phyloP scores from a whole-genome alignment of 2,888 invertebrate species.

The Agrotis puta region DNA sequence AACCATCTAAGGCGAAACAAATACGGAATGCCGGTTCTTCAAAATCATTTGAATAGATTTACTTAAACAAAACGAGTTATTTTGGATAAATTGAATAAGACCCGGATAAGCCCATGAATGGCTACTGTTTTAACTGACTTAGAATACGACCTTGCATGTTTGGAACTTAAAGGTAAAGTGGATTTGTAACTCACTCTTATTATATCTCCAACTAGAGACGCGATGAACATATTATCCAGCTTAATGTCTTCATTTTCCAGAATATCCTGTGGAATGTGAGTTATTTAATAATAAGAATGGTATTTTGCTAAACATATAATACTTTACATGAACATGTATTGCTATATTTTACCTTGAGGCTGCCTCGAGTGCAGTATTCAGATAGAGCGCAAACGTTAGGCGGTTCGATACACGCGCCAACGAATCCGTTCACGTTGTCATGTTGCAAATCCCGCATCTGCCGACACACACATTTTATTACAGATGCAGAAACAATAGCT shows the following conservation, averaged over 20 bases:
- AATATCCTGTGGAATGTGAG: slow-evolving; percentile 93
- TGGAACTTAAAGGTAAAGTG: slow-evolving; percentile 13
- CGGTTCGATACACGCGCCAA: slow-evolving; percentile 97
- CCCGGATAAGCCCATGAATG: not conserved
- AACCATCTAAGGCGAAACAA: not conserved
- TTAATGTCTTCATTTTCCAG: slow-evolving; percentile 98
- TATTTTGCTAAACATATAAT: slow-evolving; percentile 11
- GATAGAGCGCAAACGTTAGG: slow-evolving; percentile 97
- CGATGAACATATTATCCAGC: slow-evolving; percentile 98
- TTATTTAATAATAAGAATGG: not conserved
- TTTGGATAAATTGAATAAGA: not conserved
- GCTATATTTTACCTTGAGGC: slow-evolving; percentile 93
- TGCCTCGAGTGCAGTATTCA: slow-evolving; percentile 97
- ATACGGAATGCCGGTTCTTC: not conserved
- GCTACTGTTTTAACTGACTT: not conserved
- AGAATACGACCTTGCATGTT: slow-evolving; percentile 4
- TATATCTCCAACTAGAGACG: slow-evolving; percentile 98
- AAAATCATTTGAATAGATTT: not conserved
- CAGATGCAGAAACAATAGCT: slow-evolving; percentile 43
- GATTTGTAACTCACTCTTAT: slow-evolving; percentile 94
- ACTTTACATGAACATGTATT: slow-evolving; percentile 8
- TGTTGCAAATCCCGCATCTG: slow-evolving; percentile 97
- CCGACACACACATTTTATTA: slow-evolving; percentile 60
- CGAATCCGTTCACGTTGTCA: slow-evolving; percentile 97
- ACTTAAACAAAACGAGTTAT: not conserved